Evolutionary conservation across 2,888 invertebrate species (phyloP).

Genomic region (Eupithecia tripunctaria): DNA sequence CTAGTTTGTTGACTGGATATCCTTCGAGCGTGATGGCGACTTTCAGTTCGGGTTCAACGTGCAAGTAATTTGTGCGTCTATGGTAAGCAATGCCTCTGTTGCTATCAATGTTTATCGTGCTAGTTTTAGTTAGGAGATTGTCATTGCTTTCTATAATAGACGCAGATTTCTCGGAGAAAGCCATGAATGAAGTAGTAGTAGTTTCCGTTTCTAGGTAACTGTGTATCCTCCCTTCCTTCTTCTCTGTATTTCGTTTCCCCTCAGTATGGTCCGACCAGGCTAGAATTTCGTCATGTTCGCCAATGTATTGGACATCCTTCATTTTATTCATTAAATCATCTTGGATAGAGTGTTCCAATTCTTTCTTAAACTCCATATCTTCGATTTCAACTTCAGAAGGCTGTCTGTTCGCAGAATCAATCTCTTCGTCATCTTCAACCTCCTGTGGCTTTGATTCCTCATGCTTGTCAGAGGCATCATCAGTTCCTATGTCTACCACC

Average conservation of each 20-base stretch:
- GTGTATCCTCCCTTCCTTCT: slow-evolving; percentile 4
- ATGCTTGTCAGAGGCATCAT: slow-evolving; percentile 9
- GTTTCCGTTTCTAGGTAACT: slow-evolving; percentile 36
- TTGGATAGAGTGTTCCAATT: slow-evolving; percentile 52
- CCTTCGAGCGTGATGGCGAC: slow-evolving; percentile 73
- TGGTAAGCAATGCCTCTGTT: slow-evolving; percentile 76
- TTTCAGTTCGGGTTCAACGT: slow-evolving; percentile 74
- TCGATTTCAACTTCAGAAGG: slow-evolving; percentile 25
- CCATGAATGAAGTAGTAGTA: slow-evolving; percentile 52
- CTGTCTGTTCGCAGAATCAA: slow-evolving; percentile 9
- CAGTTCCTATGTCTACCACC: background rate
- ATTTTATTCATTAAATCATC: slow-evolving; percentile 62
- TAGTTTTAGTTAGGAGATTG: slow-evolving; percentile 61
- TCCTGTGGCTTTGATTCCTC: slow-evolving; percentile 20
- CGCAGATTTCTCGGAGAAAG: slow-evolving; percentile 66
- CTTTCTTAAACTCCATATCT: slow-evolving; percentile 48
- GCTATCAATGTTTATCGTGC: slow-evolving; percentile 72
- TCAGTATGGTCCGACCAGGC: slow-evolving; percentile 64
- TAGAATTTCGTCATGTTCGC: slow-evolving; percentile 62
- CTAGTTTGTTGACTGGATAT: slow-evolving; percentile 73
- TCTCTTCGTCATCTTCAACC: slow-evolving; percentile 13
- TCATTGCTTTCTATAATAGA: slow-evolving; percentile 66
- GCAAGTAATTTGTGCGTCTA: slow-evolving; percentile 75
- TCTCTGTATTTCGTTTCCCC: slow-evolving; percentile 34
- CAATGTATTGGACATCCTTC: slow-evolving; percentile 63